phyloP scores from a whole-genome alignment of 2,888 invertebrate genomes.

The Galerucella pusilla region DNA sequence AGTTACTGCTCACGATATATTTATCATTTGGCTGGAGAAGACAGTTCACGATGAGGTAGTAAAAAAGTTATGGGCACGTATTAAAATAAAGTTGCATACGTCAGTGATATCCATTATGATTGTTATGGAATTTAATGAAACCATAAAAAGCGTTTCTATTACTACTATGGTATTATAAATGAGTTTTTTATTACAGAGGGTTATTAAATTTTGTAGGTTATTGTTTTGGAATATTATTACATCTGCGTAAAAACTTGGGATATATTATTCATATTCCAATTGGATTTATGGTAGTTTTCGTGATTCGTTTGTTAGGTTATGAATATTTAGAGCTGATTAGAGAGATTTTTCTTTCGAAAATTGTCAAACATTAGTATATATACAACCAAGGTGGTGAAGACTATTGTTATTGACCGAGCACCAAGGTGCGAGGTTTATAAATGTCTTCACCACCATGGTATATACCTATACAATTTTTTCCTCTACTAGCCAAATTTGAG shows the following conservation, averaged over 20 bases:
- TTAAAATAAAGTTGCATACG: conserved; percentile 29
- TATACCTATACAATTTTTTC: too few relatives aligned
- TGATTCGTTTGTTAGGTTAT: too few relatives aligned
- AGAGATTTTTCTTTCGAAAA: too few relatives aligned
- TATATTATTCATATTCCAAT: background rate
- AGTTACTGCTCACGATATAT: conserved; percentile 8
- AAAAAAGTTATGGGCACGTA: conserved; percentile 30
- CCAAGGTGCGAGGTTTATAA: too few relatives aligned
- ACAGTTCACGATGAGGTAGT: conserved; percentile 22
- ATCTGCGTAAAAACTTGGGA: background rate
- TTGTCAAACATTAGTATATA: too few relatives aligned
- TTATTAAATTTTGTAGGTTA: background rate
- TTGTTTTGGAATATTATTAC: background rate
- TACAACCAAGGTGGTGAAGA: too few relatives aligned
- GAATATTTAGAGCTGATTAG: too few relatives aligned
- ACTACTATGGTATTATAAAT: conserved; percentile 3
- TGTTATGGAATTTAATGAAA: conserved; percentile 31
- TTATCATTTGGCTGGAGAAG: conserved; percentile 21
- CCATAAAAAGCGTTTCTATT: conserved; percentile 27
- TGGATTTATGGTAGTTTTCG: background rate
- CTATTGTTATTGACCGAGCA: too few relatives aligned
- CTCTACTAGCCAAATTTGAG: too few relatives aligned
- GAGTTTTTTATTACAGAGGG: background rate
- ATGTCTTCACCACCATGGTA: too few relatives aligned
- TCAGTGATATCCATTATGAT: conserved; percentile 26